phyloP scores from a whole-genome alignment of 1,140 invertebrate species.

The Eriosoma lanigerum region DNA sequence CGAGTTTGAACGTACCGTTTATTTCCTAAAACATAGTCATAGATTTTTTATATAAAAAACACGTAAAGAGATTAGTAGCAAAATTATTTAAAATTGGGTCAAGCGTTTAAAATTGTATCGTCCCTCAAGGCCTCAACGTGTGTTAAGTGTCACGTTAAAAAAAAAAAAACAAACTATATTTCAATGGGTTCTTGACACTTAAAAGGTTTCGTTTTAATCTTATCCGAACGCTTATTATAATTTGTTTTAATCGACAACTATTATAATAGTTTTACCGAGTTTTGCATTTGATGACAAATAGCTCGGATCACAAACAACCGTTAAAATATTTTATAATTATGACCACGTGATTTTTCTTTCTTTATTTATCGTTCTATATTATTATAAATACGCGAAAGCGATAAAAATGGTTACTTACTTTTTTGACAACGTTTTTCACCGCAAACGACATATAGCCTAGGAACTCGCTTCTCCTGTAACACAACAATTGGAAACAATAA shows the following conservation, averaged over 20 bases:
- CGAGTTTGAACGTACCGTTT: slow-evolving; percentile 61
- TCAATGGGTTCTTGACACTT: slow-evolving; percentile 43
- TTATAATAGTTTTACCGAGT: not conserved
- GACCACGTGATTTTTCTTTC: not conserved
- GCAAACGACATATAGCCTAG: slow-evolving; percentile 71
- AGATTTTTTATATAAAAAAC: not conserved
- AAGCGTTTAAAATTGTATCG: not conserved
- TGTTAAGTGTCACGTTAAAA: slow-evolving; percentile 5
- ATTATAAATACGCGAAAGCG: not conserved
- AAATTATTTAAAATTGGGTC: slow-evolving; percentile 10
- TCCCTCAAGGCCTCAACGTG: not conserved
- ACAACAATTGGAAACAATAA: not conserved
- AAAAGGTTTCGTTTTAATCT: slow-evolving; percentile 5
- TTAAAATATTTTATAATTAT: not conserved
- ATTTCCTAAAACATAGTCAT: slow-evolving; percentile 57
- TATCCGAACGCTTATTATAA: not conserved
- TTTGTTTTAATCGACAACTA: not conserved
- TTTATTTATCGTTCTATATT: too few relatives aligned
- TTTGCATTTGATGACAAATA: too few relatives aligned
- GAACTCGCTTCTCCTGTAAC: slow-evolving; percentile 65
- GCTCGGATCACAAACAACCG: not conserved
- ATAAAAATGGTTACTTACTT: slow-evolving; percentile 60
- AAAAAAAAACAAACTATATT: slow-evolving; percentile 28
- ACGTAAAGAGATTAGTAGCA: not conserved
- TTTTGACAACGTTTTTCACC: slow-evolving; percentile 65